These are phyloP conservation scores for Pachypanchax playfairii DNA, from an alignment of 2,113 vertebrate genomes.

Conservation along the genomic window DNA sequence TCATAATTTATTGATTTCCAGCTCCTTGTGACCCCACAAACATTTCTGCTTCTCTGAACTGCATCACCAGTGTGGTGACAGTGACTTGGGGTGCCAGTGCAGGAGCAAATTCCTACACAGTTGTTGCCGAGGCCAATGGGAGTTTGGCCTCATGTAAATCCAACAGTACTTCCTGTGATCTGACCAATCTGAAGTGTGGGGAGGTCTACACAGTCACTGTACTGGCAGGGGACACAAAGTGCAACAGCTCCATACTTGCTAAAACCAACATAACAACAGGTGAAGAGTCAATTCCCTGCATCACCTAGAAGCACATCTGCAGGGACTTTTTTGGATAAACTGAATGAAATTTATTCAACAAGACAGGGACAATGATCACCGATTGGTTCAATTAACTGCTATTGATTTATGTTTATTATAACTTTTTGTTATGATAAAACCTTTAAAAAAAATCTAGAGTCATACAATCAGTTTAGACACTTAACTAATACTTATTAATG, in stretches of 20 bases:
- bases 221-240: slow-evolving; percentile 68
- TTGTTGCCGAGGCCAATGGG: slow-evolving; percentile 51
- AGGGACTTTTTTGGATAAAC: too few species aligned
- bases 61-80: slow-evolving; percentile 49
- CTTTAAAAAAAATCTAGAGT: too few species aligned
- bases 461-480: too few species aligned
- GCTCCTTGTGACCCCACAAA: slow-evolving; percentile 77
- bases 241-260: slow-evolving; percentile 69
- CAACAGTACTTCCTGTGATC: slow-evolving; percentile 59
- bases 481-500: too few species aligned
- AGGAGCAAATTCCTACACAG: slow-evolving; percentile 69
- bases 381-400: too few species aligned
- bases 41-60: slow-evolving; percentile 55
- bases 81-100: slow-evolving; percentile 71
- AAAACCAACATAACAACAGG: slow-evolving; percentile 69
- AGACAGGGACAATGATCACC: too few species aligned
- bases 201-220: slow-evolving; percentile 71
- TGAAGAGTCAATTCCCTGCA: slow-evolving; percentile 27
- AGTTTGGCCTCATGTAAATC: slow-evolving; percentile 45
- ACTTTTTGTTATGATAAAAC: too few species aligned
- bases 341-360: too few species aligned
- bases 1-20: slow-evolving; percentile 38
- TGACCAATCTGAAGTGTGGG: slow-evolving; percentile 73
- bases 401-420: too few species aligned
- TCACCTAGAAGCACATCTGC: background rate